Percentiles rank a stretch among this genome's conserved stretches.
These are phyloP conservation scores for Bubo scandiacus DNA, from an alignment of 2,113 vertebrate species.

Conservation along the genomic window DNA sequence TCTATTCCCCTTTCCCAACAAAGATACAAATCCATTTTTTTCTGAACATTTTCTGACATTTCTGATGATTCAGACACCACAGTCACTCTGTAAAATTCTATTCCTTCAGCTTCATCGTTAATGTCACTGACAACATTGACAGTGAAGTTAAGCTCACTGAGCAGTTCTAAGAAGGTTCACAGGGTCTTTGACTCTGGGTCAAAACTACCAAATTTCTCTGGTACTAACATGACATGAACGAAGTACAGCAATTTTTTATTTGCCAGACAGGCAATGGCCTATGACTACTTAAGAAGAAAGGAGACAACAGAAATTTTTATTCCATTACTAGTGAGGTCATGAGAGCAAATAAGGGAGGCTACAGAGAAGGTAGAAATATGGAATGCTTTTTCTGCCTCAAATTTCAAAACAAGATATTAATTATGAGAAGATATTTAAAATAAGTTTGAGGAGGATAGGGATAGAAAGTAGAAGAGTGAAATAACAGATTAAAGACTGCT, in stretches of 20 bases:
- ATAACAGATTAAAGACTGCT: background rate
- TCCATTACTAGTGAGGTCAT: background rate
- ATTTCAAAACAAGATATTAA: background rate
- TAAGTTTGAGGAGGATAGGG: background rate
- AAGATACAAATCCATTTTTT: background rate
- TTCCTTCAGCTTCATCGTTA: background rate
- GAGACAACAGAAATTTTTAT: background rate
- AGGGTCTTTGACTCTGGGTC: background rate
- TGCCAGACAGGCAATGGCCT: background rate
- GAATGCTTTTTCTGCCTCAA: background rate
- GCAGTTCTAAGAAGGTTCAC: background rate
- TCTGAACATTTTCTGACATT: background rate
- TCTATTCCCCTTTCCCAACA: background rate
- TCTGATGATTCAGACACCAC: background rate
- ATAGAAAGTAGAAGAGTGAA: background rate
- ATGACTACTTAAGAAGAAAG: background rate
- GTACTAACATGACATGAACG: slow-evolving; percentile 14
- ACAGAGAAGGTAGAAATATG: background rate
- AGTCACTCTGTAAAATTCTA: background rate
- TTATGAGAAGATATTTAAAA: background rate
- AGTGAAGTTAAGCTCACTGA: background rate
- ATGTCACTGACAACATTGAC: background rate
- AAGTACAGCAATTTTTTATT: slow-evolving; percentile 28
- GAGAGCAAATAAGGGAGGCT: background rate
- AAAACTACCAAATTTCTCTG: background rate